A percentile compares a stretch with the other conserved stretches of the same genome.
Conservation (phyloP, 2,888 invertebrate genomes). For the Platycheirus rosarum region DNA sequence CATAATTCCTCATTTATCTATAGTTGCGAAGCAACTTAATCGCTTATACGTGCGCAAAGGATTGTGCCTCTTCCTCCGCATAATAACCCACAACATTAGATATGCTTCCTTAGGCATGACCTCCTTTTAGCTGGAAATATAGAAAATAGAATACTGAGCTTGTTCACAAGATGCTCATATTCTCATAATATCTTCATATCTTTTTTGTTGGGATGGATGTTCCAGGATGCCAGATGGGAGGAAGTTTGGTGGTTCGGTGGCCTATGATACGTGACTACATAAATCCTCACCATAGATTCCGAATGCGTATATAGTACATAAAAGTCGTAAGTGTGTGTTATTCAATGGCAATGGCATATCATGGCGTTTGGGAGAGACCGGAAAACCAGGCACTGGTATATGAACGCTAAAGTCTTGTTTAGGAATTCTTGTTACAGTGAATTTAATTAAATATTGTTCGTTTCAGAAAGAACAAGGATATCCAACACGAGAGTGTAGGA, state of each 20-base stretch:
- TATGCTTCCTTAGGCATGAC: neutral
- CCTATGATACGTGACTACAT: conserved; percentile 57
- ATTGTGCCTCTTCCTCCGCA: conserved; percentile 13
- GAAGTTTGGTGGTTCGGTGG: neutral
- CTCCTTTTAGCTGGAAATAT: conserved; percentile 34
- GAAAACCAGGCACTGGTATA: neutral
- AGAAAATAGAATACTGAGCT: conserved; percentile 30
- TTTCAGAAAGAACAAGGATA: conserved; percentile 22
- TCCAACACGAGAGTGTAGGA: neutral
- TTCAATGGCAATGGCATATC: conserved; percentile 38
- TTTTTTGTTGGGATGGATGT: too few relatives aligned
- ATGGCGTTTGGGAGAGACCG: conserved; percentile 1
- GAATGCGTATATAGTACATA: conserved; percentile 10
- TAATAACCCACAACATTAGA: neutral
- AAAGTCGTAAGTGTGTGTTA: conserved; percentile 32
- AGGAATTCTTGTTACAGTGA: conserved; percentile 44
- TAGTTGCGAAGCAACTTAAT: conserved; percentile 46
- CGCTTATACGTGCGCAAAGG: conserved; percentile 34
- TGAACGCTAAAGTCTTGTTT: conserved; percentile 52
- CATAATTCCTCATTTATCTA: conserved; percentile 63
- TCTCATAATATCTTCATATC: conserved; percentile 13
- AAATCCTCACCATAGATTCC: conserved; percentile 33
- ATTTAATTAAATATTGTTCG: conserved; percentile 69
- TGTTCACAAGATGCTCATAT: conserved; percentile 42
- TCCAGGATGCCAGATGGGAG: too few relatives aligned